Conservation (phyloP, 2,113 vertebrate genomes). For the Coryphaenoides rupestris region DNA sequence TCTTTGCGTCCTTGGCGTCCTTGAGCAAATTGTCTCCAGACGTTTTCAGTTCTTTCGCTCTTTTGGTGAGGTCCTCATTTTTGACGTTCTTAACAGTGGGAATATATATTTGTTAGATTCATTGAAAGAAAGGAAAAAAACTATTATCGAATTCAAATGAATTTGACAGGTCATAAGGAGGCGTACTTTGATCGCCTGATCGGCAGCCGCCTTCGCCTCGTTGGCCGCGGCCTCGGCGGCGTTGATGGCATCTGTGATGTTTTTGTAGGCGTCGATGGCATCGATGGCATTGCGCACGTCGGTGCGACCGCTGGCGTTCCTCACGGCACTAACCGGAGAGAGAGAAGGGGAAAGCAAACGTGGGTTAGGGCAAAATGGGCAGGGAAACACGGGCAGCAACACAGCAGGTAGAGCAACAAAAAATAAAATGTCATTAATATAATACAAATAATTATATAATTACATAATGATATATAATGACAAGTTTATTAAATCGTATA, state of each 20-base stretch:
- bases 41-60: constrained; percentile 76
- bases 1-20: constrained; percentile 65
- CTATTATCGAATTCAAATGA: neutral
- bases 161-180: neutral
- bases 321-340: constrained; percentile 74
- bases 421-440: too few relatives aligned
- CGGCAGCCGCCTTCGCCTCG: constrained; percentile 80
- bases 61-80: constrained; percentile 75
- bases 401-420: too few relatives aligned
- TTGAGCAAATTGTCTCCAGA: constrained; percentile 65
- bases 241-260: constrained; percentile 84
- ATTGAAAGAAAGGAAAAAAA: neutral
- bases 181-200: constrained; percentile 79
- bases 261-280: constrained; percentile 86
- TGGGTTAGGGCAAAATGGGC: neutral
- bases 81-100: constrained; percentile 74
- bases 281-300: constrained; percentile 83
- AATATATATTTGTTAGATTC: neutral
- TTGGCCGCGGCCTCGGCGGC: constrained; percentile 84
- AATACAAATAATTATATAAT: too few relatives aligned
- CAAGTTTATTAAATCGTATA: too few relatives aligned
- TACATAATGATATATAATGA: too few relatives aligned
- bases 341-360: constrained; percentile 3
- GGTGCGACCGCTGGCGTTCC: constrained; percentile 72
- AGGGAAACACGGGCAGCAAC: neutral